Base-by-base conservation (phyloP, 2,113 vertebrate species). In the Morone saxatilis region DNA sequence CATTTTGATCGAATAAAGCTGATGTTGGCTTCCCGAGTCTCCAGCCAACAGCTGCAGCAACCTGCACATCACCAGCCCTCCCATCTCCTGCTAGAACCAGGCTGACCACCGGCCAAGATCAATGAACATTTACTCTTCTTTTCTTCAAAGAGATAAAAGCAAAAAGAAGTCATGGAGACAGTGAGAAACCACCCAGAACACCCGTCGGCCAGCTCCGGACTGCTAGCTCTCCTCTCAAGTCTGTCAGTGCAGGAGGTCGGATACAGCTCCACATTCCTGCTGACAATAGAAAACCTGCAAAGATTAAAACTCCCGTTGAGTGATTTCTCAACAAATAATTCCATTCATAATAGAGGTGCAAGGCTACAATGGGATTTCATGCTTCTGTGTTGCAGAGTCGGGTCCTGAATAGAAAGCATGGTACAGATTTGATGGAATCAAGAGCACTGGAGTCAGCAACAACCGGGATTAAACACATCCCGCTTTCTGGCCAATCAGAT, bases 381-480 rank as follows among this genome's bases (percentile, higher is more conserved):
- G 71, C 72, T 9, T 45, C 17, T 25, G 45, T 53, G 62, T 67
- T 66, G 66, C 62, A n/a, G 66, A 48, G 76, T 20, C 47, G 4
- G 19, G 40, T 17, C 71, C 57, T 69, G 84, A 86, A 85, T 84
- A 82, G 82, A 92, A 80, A 87, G 84, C 70, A 20, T 22, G 86
- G 89, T 78, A 54, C 77, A 89, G 86, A 85, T 84, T 89, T 83
- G 73, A 88, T 86, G 81, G 81, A 92, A 88, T 87, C 63, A 86
- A 60, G 78, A 51, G 71, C 76, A 60, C 48, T 74, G 47, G 81
- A 83, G 82, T 91, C 86, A 78, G 87, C 91, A 79, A 47, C 65
- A 65, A 77, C 61, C 7, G n/a, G 80, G 84, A 93, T 89, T 92
- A 92, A 89, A 88, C 78, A 84, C 80, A 77, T 93, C 89, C 83